A percentile compares a stretch with the other conserved stretches of the same genome.
Conservation (phyloP, 2,888 invertebrate species). For the Andricus curvator region DNA sequence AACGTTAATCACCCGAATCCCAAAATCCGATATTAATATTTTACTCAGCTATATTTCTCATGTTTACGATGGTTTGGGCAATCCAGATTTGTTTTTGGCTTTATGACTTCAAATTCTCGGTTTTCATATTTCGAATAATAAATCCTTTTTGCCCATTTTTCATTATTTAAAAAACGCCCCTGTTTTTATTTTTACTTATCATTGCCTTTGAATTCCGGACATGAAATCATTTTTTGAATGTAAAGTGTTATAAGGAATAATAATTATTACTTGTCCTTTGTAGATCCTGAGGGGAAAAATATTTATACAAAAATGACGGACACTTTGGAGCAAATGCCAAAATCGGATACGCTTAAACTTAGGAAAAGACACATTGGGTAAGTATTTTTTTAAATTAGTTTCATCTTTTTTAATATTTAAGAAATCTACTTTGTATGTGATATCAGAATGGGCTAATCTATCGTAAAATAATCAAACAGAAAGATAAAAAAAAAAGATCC, state of each 20-base stretch:
- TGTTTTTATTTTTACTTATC: too few species aligned
- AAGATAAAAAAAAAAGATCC: neutral
- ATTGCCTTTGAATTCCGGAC: too few species aligned
- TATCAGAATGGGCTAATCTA: neutral
- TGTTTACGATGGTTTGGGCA: neutral
- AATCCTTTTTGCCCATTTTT: neutral
- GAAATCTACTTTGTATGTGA: neutral
- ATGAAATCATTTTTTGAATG: too few species aligned
- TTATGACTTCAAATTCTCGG: neutral
- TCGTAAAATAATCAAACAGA: neutral
- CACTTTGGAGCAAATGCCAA: conserved; percentile 86
- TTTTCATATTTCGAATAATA: neutral
- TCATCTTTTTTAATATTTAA: neutral
- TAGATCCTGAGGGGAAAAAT: neutral
- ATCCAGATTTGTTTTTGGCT: neutral
- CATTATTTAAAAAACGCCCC: too few species aligned
- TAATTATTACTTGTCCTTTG: neutral
- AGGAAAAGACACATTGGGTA: conserved; percentile 92
- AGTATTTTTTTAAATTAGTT: conserved; percentile 73
- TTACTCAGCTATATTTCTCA: neutral
- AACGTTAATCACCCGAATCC: conserved; percentile 2
- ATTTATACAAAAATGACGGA: conserved; percentile 77
- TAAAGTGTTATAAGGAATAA: neutral
- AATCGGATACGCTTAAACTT: conserved; percentile 89
- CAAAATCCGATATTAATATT: conserved; percentile 9